Percentiles rank a stretch among this genome's conserved stretches.
phyloP scores from a whole-genome alignment of 2,888 invertebrate genomes.

The Drosophila falleni region DNA sequence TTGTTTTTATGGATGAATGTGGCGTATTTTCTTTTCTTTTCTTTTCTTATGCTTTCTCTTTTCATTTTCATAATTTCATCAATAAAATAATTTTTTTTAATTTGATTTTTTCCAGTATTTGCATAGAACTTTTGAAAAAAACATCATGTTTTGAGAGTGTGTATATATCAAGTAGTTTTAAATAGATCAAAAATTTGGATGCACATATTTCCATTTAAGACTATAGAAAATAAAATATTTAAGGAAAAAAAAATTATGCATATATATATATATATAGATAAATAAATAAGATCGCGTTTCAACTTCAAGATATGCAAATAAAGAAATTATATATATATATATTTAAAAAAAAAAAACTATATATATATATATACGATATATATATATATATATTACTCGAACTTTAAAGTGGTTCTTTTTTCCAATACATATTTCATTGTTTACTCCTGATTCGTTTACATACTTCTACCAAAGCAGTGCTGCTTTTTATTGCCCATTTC shows the following conservation, averaged over 20 bases:
- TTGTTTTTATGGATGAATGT: slow-evolving; percentile 72
- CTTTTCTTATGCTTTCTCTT: not conserved
- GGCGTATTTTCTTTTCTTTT: slow-evolving; percentile 65
- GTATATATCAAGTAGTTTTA: slow-evolving; percentile 26
- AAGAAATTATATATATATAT: slow-evolving; percentile 39
- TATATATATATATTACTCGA: slow-evolving; percentile 45
- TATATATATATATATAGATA: slow-evolving; percentile 6
- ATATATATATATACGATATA: slow-evolving; percentile 38
- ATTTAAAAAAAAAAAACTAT: slow-evolving; percentile 9
- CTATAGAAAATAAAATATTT: slow-evolving; percentile 15
- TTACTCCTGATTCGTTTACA: slow-evolving; percentile 54
- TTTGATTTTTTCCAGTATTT: slow-evolving; percentile 59
- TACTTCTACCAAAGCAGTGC: slow-evolving; percentile 79
- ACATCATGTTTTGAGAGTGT: slow-evolving; percentile 32
- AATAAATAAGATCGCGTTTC: slow-evolving; percentile 37
- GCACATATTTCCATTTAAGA: slow-evolving; percentile 19
- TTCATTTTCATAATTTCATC: slow-evolving; percentile 17
- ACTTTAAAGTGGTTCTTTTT: slow-evolving; percentile 41
- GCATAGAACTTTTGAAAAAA: slow-evolving; percentile 76
- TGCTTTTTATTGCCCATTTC: slow-evolving; percentile 42
- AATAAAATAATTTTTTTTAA: slow-evolving; percentile 21
- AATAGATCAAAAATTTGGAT: slow-evolving; percentile 19
- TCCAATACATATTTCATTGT: slow-evolving; percentile 56
- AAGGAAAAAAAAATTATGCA: not conserved
- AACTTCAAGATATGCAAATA: slow-evolving; percentile 32